phyloP scores from a whole-genome alignment of 2,113 vertebrate genomes.

The Vulpes lagopus region DNA sequence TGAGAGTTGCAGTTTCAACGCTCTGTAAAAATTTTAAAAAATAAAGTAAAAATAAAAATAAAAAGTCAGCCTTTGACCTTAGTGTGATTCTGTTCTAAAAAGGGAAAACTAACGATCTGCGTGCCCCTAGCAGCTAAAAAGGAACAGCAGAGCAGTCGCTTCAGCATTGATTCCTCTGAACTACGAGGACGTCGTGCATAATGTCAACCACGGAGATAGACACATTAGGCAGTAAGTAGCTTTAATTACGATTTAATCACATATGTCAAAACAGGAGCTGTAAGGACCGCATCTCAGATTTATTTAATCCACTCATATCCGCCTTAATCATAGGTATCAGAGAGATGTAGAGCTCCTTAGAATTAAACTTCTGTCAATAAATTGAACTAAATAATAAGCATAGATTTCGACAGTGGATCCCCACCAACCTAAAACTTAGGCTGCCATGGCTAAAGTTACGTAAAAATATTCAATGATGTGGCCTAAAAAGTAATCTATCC shows the following conservation, averaged over 20 bases:
- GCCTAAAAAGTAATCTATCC: not conserved
- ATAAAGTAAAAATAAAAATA: not conserved
- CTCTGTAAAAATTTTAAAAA: not conserved
- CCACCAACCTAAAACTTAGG: not conserved
- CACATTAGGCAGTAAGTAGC: not conserved
- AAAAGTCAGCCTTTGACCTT: not conserved
- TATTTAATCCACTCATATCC: not conserved
- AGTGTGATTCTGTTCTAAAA: not conserved
- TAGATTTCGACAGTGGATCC: not conserved
- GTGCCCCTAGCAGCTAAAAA: not conserved
- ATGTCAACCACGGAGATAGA: not conserved
- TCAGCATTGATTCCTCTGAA: not conserved
- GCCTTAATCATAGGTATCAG: not conserved
- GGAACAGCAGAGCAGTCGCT: not conserved
- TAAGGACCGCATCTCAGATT: not conserved
- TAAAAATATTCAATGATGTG: not conserved
- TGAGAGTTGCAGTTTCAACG: not conserved
- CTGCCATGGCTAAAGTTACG: not conserved
- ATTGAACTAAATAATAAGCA: conserved; percentile 13
- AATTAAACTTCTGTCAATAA: conserved; percentile 5
- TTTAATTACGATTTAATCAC: conserved; percentile 25
- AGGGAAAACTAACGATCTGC: not conserved
- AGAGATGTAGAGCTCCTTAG: not conserved
- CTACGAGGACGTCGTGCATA: not conserved
- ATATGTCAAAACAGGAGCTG: not conserved